A percentile compares a stretch with the other conserved stretches of the same genome.
These are phyloP conservation scores for Arctopsyche grandis DNA, from an alignment of 1,140 invertebrate genomes.

Conservation along the genomic window DNA sequence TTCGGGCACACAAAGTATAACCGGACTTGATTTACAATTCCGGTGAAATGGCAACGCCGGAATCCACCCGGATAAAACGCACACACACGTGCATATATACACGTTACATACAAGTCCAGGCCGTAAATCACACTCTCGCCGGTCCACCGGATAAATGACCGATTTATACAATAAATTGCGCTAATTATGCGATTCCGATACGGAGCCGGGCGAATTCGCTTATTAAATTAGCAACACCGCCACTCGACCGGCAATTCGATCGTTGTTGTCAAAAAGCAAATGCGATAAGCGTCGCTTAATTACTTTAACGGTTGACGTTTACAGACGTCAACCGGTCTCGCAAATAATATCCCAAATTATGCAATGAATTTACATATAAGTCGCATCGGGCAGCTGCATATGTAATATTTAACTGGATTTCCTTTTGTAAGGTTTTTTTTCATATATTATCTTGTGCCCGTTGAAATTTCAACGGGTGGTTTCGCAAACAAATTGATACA, in stretches of 20 bases:
- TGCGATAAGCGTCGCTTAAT: conserved; percentile 10
- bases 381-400: too few relatives aligned
- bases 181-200: conserved; percentile 15
- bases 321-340: not conserved
- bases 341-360: not conserved
- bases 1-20: not conserved
- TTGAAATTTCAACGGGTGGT: too few relatives aligned
- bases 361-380: too few relatives aligned
- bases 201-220: not conserved
- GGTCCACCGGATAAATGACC: not conserved
- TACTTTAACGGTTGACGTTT: not conserved
- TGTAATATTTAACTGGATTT: too few relatives aligned
- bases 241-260: not conserved
- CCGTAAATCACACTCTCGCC: not conserved
- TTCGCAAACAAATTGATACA: too few relatives aligned
- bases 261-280: conserved; percentile 19
- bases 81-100: not conserved
- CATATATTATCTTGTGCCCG: too few relatives aligned
- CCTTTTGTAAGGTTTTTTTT: too few relatives aligned
- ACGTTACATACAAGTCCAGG: not conserved
- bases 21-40: conserved; percentile 4
- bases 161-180: not conserved
- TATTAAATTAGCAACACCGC: conserved; percentile 11
- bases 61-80: not conserved
- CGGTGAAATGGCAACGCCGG: not conserved